Evolutionary conservation across 1,140 invertebrate species (phyloP), one percentile per base, ranked within the genome.

Genomic region (Zaprionus camerounensis): DNA sequence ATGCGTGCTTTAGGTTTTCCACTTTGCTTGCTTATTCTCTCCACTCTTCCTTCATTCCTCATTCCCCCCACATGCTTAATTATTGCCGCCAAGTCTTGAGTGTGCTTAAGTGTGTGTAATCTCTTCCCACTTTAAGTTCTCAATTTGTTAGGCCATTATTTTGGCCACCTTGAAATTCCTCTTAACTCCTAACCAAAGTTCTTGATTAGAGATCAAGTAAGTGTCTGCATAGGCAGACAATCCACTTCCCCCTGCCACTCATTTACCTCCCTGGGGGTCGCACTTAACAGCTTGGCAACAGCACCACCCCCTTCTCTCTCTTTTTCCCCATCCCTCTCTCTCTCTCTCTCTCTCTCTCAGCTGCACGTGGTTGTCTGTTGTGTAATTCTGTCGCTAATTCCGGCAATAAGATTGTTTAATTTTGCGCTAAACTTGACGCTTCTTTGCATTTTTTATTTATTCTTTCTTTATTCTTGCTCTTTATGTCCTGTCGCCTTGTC

Each of bases 351-450:
- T 11, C 31, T 11, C 0, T 15, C 5, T 15, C 38, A 2, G 38
- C 41, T 15, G 4, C 41, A 17, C n/a, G 15, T 44, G 6, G 12
- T 61, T 57, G 80, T 62, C 64, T 84, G 81, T 86, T 79, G 88
- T 86, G 90, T 85, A 82, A 90, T 90, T 85, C 90, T 90, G 85
- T 90, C 85, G 90, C 85, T 90, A 90, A 90, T 90, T 86, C 85
- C 64, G 81, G 85, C 82, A 90, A 90, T 90, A 90, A 90, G 85
- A 90, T 90, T 90, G 85, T 90, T 90, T 90, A 90, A 90, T 90
- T 90, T 90, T 90, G 85, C 85, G 85, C 85, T 90, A 90, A 90
- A 90, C 85, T 90, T 91, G 80, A 91, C 85, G 82, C 82, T 84
- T 82, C 76, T 81, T 84, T 81, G 75, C 85, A 64, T 73, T 62